Percentiles rank a stretch among this genome's conserved stretches.
Evolutionary conservation across 2,888 invertebrate genomes (phyloP).

Genomic region (Phasia obesa): DNA sequence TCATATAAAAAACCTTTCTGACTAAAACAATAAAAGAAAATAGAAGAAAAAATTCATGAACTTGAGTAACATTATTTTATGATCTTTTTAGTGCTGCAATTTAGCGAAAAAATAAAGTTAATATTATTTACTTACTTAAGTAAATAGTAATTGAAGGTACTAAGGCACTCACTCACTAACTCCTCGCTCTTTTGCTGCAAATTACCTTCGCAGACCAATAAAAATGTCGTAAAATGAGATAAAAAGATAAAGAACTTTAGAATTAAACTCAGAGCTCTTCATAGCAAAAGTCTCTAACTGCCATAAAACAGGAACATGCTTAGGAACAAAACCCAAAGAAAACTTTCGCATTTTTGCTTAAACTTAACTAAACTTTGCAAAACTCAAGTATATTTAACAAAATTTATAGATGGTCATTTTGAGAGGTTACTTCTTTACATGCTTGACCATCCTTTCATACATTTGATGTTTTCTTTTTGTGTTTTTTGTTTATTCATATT

Average conservation of each 20-base stretch:
- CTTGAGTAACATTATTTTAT: constrained; percentile 48
- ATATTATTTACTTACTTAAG: constrained; percentile 64
- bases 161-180: constrained; percentile 5
- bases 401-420: constrained; percentile 70
- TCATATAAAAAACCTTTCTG: not conserved
- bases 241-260: constrained; percentile 10
- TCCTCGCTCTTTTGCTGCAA: constrained; percentile 54
- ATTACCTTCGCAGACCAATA: constrained; percentile 73
- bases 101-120: constrained; percentile 17
- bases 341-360: constrained; percentile 47
- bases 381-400: constrained; percentile 62
- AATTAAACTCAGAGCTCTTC: not conserved
- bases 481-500: constrained; percentile 25
- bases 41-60: not conserved
- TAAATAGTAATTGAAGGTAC: constrained; percentile 59
- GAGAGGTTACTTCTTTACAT: constrained; percentile 49
- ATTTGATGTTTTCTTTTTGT: constrained; percentile 43
- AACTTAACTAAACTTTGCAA: constrained; percentile 52
- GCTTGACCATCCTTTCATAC: constrained; percentile 26
- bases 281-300: constrained; percentile 52
- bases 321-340: constrained; percentile 25
- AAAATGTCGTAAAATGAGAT: constrained; percentile 73
- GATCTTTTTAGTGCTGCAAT: constrained; percentile 34
- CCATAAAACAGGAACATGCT: constrained; percentile 64
- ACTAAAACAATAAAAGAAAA: not conserved